Evolutionary conservation across 2,113 vertebrate species (phyloP), one percentile per base, ranked within the genome.

Genomic region (Nothobranchius furzeri): DNA sequence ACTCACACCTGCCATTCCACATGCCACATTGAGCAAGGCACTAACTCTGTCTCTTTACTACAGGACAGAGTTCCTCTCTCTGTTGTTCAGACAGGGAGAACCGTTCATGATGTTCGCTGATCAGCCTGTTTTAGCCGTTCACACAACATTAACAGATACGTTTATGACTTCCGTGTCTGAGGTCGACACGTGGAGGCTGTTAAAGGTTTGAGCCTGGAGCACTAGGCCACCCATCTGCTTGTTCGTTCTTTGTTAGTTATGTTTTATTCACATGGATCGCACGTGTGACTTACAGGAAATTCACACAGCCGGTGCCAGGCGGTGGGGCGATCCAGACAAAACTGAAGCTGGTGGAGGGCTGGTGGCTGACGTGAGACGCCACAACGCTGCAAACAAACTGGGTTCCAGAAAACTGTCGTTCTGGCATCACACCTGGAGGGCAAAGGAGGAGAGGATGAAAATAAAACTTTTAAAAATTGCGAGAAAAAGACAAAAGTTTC

Each of bases 371-470:
- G 0, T 99, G 97, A 17, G 98, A 99, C 0, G 97, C 96, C 30
- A 99, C 97, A 78, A 99, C 96, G 0, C 98, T 99, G 92, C 98
- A 99, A 88, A 99, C 97, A 67, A 98, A 99, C 92, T 99, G 97
- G 83, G 97, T 96, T 73, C 96, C 96, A 45, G 68, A 62, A 76
- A 97, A 98, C 83, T 95, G 96, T 43, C 95, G 95, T 82, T 98
- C 96, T 37, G 96, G 94, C 93, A 98, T 95, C 86, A 97, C 94
- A 79, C 97, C 97, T 98, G 70, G 20, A 59, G 42, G 48, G 75
- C 36, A 70, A 49, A 73, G 25, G 14, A 49, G 42, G 56, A 75
- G 40, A 68, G 46, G 75, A 35, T 43, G 5, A 54, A 36, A 0
- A 10, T 65, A 20, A 47, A 25, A 64, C 7, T 0, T 37, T 35